Percentiles rank a stretch among this genome's conserved stretches.
These are phyloP conservation scores for Apodemia mormo DNA, from an alignment of 2,888 invertebrate species.

Conservation along the genomic window DNA sequence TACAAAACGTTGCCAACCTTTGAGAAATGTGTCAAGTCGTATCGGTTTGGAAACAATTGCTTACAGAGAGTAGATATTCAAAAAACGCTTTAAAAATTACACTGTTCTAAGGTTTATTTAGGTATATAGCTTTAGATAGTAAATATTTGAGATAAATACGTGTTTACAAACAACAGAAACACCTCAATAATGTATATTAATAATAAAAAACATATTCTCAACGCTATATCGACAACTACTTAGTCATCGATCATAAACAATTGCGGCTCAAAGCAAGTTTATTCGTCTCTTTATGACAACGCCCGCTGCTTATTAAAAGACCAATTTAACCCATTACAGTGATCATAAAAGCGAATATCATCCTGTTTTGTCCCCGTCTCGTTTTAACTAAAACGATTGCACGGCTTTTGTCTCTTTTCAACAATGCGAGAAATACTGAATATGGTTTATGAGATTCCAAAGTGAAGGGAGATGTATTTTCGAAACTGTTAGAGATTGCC, in stretches of 20 bases:
- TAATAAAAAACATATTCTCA: neutral
- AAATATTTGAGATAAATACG: no score
- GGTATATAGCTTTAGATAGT: no score
- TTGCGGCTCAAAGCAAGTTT: slow-evolving; percentile 58
- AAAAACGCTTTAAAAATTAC: no score
- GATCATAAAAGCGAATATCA: slow-evolving; percentile 77
- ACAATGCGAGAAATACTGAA: slow-evolving; percentile 50
- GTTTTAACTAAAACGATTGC: slow-evolving; percentile 43
- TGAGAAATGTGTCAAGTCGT: no score
- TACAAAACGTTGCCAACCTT: no score
- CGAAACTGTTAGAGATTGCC: slow-evolving; percentile 59
- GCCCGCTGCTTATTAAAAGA: slow-evolving; percentile 69
- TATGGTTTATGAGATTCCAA: slow-evolving; percentile 72
- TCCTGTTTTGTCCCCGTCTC: slow-evolving; percentile 66
- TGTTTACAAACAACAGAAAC: no score
- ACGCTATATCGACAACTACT: slow-evolving; percentile 43
- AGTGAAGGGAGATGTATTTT: slow-evolving; percentile 66
- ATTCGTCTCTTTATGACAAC: slow-evolving; percentile 67
- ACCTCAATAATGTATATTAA: no score
- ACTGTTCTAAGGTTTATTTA: no score
- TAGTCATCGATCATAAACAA: slow-evolving; percentile 45
- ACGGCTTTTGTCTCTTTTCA: slow-evolving; percentile 47
- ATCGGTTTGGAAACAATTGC: no score
- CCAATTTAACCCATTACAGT: slow-evolving; percentile 79
- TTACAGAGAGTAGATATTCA: no score